Evolutionary conservation across 2,888 invertebrate genomes (phyloP).

Genomic region (Xanthia icteritia): DNA sequence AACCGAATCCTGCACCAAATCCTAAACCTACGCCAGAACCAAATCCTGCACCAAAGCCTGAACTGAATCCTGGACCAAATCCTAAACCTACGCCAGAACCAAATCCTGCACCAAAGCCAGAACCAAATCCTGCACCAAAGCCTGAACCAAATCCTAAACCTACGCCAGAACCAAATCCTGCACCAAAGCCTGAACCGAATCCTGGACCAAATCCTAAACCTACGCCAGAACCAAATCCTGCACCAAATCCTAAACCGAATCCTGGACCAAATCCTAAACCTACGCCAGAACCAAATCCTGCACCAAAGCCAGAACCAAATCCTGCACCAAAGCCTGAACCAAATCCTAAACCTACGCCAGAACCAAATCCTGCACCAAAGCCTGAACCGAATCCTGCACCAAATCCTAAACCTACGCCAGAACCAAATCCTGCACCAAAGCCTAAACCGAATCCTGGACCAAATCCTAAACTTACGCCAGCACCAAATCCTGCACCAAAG

Average conservation of each 20-base stretch:
- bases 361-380: neutral
- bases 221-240: too few species aligned
- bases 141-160: neutral
- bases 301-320: too few species aligned
- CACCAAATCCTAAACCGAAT: too few species aligned
- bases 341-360: too few species aligned
- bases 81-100: neutral
- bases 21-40: too few species aligned
- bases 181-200: neutral
- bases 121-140: rapidly evolving
- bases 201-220: too few species aligned
- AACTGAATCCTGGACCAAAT: too few species aligned
- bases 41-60: too few species aligned
- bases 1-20: neutral
- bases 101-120: neutral
- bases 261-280: too few species aligned
- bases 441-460: neutral
- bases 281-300: neutral
- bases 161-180: neutral
- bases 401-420: too few species aligned
- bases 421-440: rapidly evolving
- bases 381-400: neutral
- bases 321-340: neutral
- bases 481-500: too few species aligned
- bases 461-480: rapidly evolving